Conservation (phyloP, 2,113 vertebrate species). For the Apaloderma vittatum region DNA sequence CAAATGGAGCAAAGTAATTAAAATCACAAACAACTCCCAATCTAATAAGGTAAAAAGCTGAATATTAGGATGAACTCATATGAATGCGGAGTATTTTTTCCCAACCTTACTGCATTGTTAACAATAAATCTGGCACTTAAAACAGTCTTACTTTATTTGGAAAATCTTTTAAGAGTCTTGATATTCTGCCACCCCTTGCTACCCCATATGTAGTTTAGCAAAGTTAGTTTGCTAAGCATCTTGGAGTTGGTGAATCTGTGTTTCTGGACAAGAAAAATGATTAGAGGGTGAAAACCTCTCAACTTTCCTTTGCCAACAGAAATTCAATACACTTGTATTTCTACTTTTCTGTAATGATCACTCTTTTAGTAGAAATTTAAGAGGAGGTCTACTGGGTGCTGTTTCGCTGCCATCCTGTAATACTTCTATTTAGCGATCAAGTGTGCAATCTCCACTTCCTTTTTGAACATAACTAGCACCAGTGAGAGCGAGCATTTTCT, state of each 20-base stretch:
- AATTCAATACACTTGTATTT: not conserved
- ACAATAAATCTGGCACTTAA: not conserved
- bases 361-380: not conserved
- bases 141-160: not conserved
- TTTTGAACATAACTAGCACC: not conserved
- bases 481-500: not conserved
- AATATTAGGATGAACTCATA: not conserved
- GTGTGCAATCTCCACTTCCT: not conserved
- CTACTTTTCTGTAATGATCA: not conserved
- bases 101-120: not conserved
- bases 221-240: not conserved
- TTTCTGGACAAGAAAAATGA: not conserved
- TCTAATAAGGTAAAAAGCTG: not conserved
- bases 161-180: not conserved
- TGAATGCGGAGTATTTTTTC: not conserved
- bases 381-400: not conserved
- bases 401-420: not conserved
- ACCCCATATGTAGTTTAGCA: not conserved
- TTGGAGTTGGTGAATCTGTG: not conserved
- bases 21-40: not conserved
- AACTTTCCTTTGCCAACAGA: not conserved
- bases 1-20: not conserved
- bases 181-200: not conserved
- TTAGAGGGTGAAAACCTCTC: not conserved
- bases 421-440: not conserved